Evolutionary conservation across 2,888 invertebrate genomes (phyloP), one percentile per base, ranked within the genome.

Genomic region (Sphaerophoria rueppellii): DNA sequence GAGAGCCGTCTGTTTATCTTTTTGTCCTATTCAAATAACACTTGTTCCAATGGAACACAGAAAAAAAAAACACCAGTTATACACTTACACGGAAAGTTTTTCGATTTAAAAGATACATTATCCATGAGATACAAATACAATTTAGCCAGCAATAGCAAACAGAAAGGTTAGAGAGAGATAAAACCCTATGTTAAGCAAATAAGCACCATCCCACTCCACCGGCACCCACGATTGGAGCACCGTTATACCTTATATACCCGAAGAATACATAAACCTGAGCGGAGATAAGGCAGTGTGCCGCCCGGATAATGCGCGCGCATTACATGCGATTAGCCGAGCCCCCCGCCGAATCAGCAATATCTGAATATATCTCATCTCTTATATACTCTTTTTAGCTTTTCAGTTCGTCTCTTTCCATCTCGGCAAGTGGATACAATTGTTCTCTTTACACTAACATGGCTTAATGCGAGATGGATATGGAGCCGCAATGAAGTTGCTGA

Each of bases 221-320:
- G 73, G 81, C 85, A 73, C 81, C 85, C 85, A 81, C 81, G 85
- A 81, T 85, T 85, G 85, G 85, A 85, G 81, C 81, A 81, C 73
- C 37, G 67, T 73, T 85, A 71, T 72, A 80, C 80, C 75, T 80
- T 75, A 83, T 83, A 24, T 83, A 60, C 43, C 16, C 32, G 4
- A 6, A 4, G 37, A 58, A 40, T 65, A 72, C 57, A 76, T 57
- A 73, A 76, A 52, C 50, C 81, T 32, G 46, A 61, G 61, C 58
- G 43, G 86, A 88, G 90, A 90, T 90, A 91, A 91, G 90, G 90
- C 85, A 85, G 81, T 81, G 85, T 85, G 85, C 85, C 85, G 90
- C 89, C 88, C 86, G 89, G 91, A 91, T 91, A 90, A 92, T 91
- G 91, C 91, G 91, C 91, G 91, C 92, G 91, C 91, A 92, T 91